Conservation (phyloP, 1,140 invertebrate genomes). For the Aphelinus certus region DNA sequence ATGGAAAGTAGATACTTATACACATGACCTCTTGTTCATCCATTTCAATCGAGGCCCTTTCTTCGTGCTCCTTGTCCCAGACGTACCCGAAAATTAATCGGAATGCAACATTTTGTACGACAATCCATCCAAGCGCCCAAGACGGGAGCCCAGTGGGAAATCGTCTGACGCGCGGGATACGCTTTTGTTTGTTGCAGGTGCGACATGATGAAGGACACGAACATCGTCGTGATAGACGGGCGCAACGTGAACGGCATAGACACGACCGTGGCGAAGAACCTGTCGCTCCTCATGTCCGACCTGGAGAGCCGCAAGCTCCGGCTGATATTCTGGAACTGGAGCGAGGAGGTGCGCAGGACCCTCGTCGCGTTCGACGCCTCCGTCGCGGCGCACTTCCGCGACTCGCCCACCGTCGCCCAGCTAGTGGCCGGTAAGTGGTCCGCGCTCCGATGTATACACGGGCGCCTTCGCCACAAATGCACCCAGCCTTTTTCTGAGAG, state of each 20-base stretch:
- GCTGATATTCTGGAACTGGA: slow-evolving; percentile 64
- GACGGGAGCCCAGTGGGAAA: slow-evolving; percentile 20
- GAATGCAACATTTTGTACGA: too few species aligned
- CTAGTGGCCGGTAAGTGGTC: slow-evolving; percentile 49
- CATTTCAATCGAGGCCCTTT: too few species aligned
- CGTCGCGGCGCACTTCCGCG: slow-evolving; percentile 47
- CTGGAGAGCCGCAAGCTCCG: slow-evolving; percentile 54
- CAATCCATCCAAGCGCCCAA: too few species aligned
- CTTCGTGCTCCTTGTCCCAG: too few species aligned
- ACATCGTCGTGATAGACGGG: slow-evolving; percentile 71
- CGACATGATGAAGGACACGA: slow-evolving; percentile 47
- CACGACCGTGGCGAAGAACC: slow-evolving; percentile 70
- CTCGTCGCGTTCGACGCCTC: slow-evolving; percentile 54
- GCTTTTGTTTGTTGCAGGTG: slow-evolving; percentile 45
- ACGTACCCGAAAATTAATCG: too few species aligned
- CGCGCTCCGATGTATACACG: neutral
- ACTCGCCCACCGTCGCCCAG: slow-evolving; percentile 46
- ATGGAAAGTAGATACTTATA: too few species aligned
- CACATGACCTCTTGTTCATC: too few species aligned
- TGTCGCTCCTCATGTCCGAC: slow-evolving; percentile 54
- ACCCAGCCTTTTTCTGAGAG: too few species aligned
- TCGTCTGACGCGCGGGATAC: slow-evolving; percentile 19
- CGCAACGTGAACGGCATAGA: slow-evolving; percentile 70
- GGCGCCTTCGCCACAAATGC: too few species aligned
- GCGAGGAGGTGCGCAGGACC: slow-evolving; percentile 48